Percentiles rank a stretch among this genome's conserved stretches.
These are phyloP conservation scores for Lichenostomus cassidix DNA, from an alignment of 2,113 vertebrate genomes.

Conservation along the genomic window DNA sequence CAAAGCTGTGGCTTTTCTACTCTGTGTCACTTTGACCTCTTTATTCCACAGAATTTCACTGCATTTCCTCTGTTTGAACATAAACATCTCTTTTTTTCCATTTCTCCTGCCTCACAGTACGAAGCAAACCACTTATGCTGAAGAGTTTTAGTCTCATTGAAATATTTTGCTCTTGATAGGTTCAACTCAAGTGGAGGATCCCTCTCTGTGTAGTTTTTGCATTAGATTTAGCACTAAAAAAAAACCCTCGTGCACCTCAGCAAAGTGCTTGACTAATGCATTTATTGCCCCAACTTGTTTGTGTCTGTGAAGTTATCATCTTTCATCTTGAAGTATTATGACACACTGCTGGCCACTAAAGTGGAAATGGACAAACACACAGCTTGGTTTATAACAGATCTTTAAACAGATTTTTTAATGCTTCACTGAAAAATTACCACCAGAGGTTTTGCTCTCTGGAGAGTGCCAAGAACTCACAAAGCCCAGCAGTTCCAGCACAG, in stretches of 20 bases:
- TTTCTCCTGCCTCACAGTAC: neutral
- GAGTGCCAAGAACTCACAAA: conserved; percentile 11
- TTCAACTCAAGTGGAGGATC: neutral
- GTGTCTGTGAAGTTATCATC: neutral
- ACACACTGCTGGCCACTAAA: neutral
- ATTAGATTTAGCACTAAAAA: neutral
- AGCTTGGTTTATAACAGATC: neutral
- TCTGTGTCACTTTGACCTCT: neutral
- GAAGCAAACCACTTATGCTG: neutral
- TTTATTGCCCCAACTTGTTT: conserved; percentile 11
- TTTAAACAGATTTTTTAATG: conserved; percentile 45
- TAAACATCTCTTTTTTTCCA: neutral
- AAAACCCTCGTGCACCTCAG: neutral
- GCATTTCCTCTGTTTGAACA: neutral
- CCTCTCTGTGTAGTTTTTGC: neutral
- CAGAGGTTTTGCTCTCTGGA: neutral
- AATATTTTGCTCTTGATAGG: neutral
- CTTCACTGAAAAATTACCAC: conserved; percentile 18
- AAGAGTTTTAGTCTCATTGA: neutral
- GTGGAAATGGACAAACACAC: neutral
- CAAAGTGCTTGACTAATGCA: neutral
- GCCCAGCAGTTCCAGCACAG: neutral
- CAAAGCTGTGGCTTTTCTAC: neutral
- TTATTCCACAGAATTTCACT: neutral
- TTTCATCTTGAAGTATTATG: conserved; percentile 20